Percentiles rank a stretch among this genome's conserved stretches.
phyloP scores from a whole-genome alignment of 2,888 invertebrate genomes.

The Homarus gammarus region DNA sequence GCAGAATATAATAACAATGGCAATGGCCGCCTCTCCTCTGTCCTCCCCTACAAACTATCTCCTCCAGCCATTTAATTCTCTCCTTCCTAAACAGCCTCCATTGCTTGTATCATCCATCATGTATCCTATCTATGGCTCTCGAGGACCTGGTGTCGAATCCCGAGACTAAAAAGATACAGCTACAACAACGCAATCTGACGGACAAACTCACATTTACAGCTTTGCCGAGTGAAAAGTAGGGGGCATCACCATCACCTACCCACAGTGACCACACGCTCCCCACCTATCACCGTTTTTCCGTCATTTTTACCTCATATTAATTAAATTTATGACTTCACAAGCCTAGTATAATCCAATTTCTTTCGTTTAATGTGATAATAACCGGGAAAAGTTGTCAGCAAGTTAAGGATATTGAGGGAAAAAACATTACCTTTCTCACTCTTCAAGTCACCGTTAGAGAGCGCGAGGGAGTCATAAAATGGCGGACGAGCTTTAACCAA shows the following conservation, averaged over 20 bases:
- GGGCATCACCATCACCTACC: constrained; percentile 62
- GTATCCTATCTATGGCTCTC: not conserved
- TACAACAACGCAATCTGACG: constrained; percentile 72
- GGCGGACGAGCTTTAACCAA: not conserved
- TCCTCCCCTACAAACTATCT: not conserved
- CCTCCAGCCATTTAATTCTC: not conserved
- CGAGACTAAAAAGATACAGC: constrained; percentile 7
- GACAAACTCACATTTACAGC: constrained; percentile 62
- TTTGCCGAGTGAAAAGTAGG: constrained; percentile 64
- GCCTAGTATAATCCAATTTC: no score
- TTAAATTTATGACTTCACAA: no score
- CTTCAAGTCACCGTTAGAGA: constrained; percentile 55
- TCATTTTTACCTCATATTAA: not conserved
- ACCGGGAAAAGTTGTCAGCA: no score
- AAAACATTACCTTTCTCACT: constrained; percentile 54
- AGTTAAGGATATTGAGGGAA: no score
- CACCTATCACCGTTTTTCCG: not conserved
- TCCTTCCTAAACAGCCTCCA: no score
- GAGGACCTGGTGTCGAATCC: not conserved
- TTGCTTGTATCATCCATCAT: not conserved
- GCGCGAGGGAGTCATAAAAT: constrained; percentile 51
- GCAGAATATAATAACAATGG: no score
- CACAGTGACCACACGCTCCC: constrained; percentile 39
- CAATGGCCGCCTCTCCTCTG: constrained; percentile 1
- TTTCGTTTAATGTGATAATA: no score